Base-by-base conservation (phyloP, 2,888 invertebrate genomes). In the Ischnus inquisitorius region DNA sequence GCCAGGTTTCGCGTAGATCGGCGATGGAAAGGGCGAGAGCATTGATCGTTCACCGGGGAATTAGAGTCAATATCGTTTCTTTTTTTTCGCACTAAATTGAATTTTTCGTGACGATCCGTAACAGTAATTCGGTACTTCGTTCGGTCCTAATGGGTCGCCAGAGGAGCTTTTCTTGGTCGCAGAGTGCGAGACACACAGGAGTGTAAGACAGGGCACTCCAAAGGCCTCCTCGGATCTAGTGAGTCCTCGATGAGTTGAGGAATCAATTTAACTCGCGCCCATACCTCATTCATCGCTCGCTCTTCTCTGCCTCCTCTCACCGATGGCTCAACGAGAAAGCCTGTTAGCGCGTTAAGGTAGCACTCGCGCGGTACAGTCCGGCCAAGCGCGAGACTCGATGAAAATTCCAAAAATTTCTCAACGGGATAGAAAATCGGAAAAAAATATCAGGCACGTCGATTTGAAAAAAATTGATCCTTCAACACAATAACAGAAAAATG, bases 261-360 rank as follows among this genome's bases (percentile, higher is more conserved):
- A 79, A 67, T 74, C 74, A 74, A 79, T 79, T 60, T 60, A 68
- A 79, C 65, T 57, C 65, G 72, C 65, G 54, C 51, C 5, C 8
- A 34, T 34, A 2, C 14, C 28, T 60, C 67, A 46, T 67, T 60
- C 67, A 19, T 41, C 34, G 16, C 5, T 8, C n/a, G 25, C 43
- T 60, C 51, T 54, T 16, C 48, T 48, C 34, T n/a, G 67, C 64
- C 12, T 8, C 57, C 46, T 19, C 25, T 34, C 34, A 14, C 54
- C 39, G 16, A 71, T 46, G 28, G 34, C 34, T 46, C 5, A 46
- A 46, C 12, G 51, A 51, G 19, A 16, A 19, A 51, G 16, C 16
- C 57, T 14, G 25, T 14, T 19, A 19, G n/a, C 54, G 25, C 12
- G 16, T 54, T 16, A n/a, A n/a, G n/a, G n/a, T n/a, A n/a, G n/a